Evolutionary conservation across 2,797 vertebrate species (phyloP), one percentile per base, ranked within the genome.

Genomic region (Thripadectes ignobilis): DNA sequence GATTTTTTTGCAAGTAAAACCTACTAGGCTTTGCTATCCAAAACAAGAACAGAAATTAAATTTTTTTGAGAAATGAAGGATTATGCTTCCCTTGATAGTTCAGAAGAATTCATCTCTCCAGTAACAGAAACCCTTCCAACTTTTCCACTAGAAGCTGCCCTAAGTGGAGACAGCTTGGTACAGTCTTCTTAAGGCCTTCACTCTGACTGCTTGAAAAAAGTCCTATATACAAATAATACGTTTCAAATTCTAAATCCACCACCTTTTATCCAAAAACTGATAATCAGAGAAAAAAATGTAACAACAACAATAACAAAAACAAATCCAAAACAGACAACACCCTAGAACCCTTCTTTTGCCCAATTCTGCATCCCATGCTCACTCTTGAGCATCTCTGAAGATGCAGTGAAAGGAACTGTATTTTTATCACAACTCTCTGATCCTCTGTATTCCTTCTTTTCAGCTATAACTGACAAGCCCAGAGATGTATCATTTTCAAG

Each of bases 11-110:
- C 41, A 84, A 66, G 39, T 36, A 78, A 92, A 88, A 59, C 20
- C 23, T 48, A 45, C 14, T 36, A 80, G 27, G 17, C 4, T 57
- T 26, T 89, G 41, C 38, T 75, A 57, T 39, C 27, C 22, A 68
- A 94, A 88, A 54, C 21, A 62, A 63, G 48, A 82, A 88, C 59
- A 78, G 36, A 92, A 51, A 71, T 48, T 48, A 36, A 77, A 83
- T 46, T 54, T 54, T 54, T 54, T 54, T 32, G 30, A 21, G 12
- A 19, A 51, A 67, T 9, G 48, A 39, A 92, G 23, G 29, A 66
- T 59, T 74, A 61, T 36, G 23, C 18, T 24, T 88, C 63, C 46
- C 19, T 49, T 49, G 51, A 73, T 3, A 69, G 21, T 9, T 79
- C 57, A 68, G 46, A 89, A 58, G 24, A 85, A 80, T 80, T 65